Evolutionary conservation across 2,113 vertebrate genomes (phyloP).

Genomic region (Ptilorrhoa leucosticta): DNA sequence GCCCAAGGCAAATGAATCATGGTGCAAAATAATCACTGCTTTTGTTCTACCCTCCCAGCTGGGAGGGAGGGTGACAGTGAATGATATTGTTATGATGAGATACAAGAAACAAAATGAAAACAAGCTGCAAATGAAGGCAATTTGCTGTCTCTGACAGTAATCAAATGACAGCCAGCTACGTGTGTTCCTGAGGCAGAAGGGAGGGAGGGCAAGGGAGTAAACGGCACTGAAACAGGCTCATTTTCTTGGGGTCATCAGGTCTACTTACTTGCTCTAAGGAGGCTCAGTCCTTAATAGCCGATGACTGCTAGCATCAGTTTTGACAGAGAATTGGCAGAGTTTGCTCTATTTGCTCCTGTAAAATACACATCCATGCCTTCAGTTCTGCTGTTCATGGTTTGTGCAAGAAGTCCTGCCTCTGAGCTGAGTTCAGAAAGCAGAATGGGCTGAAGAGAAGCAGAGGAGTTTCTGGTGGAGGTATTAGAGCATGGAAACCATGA

Average conservation of each 20-base stretch:
- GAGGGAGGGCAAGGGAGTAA: neutral
- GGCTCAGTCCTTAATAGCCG: neutral
- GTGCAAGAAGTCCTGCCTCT: neutral
- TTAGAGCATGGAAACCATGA: neutral
- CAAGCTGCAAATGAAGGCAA: conserved; percentile 49
- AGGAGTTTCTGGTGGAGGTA: neutral
- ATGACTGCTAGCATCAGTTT: neutral
- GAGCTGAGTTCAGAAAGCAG: neutral
- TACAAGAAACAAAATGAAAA: conserved; percentile 44
- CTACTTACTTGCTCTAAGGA: neutral
- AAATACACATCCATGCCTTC: neutral
- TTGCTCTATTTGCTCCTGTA: neutral
- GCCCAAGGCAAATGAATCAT: conserved; percentile 47
- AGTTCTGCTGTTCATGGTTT: neutral
- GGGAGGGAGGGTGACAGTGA: neutral
- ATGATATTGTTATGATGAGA: conserved; percentile 44
- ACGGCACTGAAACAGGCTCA: neutral
- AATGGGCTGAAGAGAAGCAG: neutral
- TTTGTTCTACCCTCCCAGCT: neutral
- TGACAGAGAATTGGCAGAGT: neutral
- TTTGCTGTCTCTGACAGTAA: conserved; percentile 39
- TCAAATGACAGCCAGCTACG: neutral
- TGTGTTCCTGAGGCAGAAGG: neutral
- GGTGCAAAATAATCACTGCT: conserved; percentile 25
- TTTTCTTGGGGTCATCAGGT: neutral